Conservation (phyloP, 2,888 invertebrate species). For the Meteorus colon region DNA sequence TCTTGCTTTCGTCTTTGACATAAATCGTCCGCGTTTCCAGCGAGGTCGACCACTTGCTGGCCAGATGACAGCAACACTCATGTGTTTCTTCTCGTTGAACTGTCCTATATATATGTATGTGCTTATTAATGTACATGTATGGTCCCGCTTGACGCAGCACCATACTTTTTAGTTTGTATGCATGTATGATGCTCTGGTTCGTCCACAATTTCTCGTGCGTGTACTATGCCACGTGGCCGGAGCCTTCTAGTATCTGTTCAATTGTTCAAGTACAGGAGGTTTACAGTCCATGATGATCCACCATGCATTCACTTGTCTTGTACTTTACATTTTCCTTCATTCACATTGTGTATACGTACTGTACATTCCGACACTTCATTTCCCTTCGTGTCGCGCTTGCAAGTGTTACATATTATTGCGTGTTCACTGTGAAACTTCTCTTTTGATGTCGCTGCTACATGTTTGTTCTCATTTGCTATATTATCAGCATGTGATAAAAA, state of each 20-base stretch:
- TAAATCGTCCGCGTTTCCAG: constrained; percentile 55
- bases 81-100: constrained; percentile 53
- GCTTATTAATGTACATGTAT: background rate
- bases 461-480: background rate
- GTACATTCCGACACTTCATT: background rate
- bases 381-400: background rate
- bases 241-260: background rate
- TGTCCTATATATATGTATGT: background rate
- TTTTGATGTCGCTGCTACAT: background rate
- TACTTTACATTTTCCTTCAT: background rate
- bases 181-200: background rate
- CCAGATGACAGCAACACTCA: constrained; percentile 59
- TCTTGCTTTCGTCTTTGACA: constrained; percentile 54
- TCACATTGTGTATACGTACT: background rate
- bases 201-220: background rate
- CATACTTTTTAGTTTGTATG: constrained; percentile 19
- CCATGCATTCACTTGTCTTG: background rate
- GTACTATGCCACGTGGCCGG: background rate
- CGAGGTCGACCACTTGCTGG: constrained; percentile 61
- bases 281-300: background rate
- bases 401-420: background rate
- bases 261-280: background rate
- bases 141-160: background rate
- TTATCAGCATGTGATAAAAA: background rate
- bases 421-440: too few species aligned